These are phyloP conservation scores for Pyrrhosoma nymphula DNA, from an alignment of 2,888 invertebrate species.

Conservation along the genomic window DNA sequence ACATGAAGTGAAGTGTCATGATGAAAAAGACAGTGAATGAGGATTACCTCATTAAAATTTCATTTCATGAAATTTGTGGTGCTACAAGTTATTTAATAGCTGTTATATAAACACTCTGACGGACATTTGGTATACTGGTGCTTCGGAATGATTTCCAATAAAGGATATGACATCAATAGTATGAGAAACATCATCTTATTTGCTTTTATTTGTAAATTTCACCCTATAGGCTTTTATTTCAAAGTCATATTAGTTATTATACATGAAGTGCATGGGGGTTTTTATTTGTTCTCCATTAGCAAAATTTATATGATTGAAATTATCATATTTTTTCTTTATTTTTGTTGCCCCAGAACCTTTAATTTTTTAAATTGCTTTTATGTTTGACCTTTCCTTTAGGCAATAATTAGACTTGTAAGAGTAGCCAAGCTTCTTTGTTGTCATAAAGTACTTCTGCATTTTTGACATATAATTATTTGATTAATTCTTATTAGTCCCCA, in stretches of 20 bases:
- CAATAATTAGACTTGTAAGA: not conserved
- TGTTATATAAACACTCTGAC: not conserved
- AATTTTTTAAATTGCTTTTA: not conserved
- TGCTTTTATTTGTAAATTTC: not conserved
- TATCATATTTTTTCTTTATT: not conserved
- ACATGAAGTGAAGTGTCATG: not conserved
- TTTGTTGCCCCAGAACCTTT: not conserved
- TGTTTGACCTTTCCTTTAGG: not conserved
- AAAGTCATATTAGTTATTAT: not conserved
- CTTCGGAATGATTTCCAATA: not conserved
- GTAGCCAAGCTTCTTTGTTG: not conserved
- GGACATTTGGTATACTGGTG: not conserved
- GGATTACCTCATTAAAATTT: not conserved
- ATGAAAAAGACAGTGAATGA: not conserved
- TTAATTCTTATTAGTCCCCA: not conserved
- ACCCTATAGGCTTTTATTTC: not conserved
- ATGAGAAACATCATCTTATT: not conserved
- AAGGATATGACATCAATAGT: not conserved
- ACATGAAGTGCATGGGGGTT: not conserved
- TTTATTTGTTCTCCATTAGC: not conserved
- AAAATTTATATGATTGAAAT: not conserved
- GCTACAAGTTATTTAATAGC: not conserved
- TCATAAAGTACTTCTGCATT: not conserved
- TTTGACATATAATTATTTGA: not conserved
- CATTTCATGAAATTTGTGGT: conserved; percentile 3